These are phyloP conservation scores for Hoplostethus mediterraneus DNA, from an alignment of 2,797 vertebrate species.

Conservation along the genomic window DNA sequence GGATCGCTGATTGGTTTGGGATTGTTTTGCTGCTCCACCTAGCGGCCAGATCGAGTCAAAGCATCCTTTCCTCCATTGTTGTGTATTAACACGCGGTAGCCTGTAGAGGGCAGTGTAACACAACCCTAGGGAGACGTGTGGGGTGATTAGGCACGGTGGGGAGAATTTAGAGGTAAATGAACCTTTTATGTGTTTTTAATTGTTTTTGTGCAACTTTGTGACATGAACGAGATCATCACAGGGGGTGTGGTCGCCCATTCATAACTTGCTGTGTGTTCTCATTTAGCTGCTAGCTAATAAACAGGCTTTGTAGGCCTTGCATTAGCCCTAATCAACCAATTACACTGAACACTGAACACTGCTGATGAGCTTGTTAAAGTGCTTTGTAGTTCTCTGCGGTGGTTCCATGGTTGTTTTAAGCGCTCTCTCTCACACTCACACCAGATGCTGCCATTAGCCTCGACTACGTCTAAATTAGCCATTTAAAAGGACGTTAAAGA, in stretches of 20 bases:
- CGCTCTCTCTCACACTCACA: conserved; percentile 1
- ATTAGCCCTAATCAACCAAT: conserved; percentile 44
- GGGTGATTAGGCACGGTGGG: not conserved
- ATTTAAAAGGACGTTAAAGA: conserved; percentile 6
- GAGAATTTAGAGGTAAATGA: not conserved
- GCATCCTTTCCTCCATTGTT: accelerated
- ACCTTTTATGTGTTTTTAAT: not conserved
- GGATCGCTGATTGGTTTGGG: no score
- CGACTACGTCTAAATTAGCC: not conserved
- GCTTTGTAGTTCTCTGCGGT: conserved; percentile 19
- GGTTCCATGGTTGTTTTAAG: conserved; percentile 19
- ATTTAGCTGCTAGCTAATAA: not conserved
- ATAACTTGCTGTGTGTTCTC: not conserved
- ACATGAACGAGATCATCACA: not conserved
- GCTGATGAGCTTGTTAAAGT: conserved; percentile 25
- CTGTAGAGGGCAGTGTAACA: conserved; percentile 48
- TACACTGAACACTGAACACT: conserved; percentile 29
- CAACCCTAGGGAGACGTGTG: not conserved
- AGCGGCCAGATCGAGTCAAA: not conserved
- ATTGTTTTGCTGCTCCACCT: conserved; percentile 2
- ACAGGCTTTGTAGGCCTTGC: conserved; percentile 12
- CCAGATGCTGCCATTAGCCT: conserved; percentile 36
- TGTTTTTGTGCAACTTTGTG: not conserved
- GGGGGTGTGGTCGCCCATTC: conserved; percentile 7
- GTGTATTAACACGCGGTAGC: not conserved